Conservation (phyloP, 2,888 invertebrate species). For the Microctonus brassicae region DNA sequence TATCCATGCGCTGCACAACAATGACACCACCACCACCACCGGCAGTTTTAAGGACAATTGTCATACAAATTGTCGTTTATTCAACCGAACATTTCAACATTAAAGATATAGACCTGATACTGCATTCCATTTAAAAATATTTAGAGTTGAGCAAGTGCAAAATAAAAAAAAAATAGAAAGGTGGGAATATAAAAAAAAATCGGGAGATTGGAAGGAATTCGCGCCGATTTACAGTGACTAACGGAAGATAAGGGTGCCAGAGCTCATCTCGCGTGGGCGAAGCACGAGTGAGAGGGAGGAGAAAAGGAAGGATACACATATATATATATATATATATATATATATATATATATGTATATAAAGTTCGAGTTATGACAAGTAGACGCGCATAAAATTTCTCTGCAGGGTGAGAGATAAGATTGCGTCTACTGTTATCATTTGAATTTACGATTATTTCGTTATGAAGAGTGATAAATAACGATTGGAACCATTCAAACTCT, state of each 20-base stretch:
- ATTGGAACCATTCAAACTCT: slow-evolving; percentile 24
- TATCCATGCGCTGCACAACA: slow-evolving; percentile 49
- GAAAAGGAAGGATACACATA: slow-evolving; percentile 5
- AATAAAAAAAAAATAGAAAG: not conserved
- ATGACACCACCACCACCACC: slow-evolving; percentile 50
- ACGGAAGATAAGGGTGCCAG: slow-evolving; percentile 19
- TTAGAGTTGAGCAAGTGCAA: slow-evolving; percentile 1
- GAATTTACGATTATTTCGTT: slow-evolving; percentile 33
- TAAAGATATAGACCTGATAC: not conserved
- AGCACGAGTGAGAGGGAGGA: slow-evolving; percentile 16
- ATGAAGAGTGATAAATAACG: slow-evolving; percentile 29
- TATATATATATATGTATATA: no score
- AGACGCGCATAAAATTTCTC: slow-evolving; percentile 46
- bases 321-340: no score
- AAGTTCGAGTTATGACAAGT: slow-evolving; percentile 47
- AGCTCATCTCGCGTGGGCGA: slow-evolving; percentile 7
- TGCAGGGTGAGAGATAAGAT: slow-evolving; percentile 30
- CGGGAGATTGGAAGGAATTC: slow-evolving; percentile 8
- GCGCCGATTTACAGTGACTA: slow-evolving; percentile 22
- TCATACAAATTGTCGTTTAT: slow-evolving; percentile 65
- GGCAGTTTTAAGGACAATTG: slow-evolving; percentile 56
- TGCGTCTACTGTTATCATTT: slow-evolving; percentile 21
- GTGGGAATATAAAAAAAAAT: not conserved
- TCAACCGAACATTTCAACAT: slow-evolving; percentile 42
- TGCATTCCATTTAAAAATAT: slow-evolving; percentile 3